Evolutionary conservation across 2,113 vertebrate species (phyloP).

Genomic region (Dipodomys spectabilis): DNA sequence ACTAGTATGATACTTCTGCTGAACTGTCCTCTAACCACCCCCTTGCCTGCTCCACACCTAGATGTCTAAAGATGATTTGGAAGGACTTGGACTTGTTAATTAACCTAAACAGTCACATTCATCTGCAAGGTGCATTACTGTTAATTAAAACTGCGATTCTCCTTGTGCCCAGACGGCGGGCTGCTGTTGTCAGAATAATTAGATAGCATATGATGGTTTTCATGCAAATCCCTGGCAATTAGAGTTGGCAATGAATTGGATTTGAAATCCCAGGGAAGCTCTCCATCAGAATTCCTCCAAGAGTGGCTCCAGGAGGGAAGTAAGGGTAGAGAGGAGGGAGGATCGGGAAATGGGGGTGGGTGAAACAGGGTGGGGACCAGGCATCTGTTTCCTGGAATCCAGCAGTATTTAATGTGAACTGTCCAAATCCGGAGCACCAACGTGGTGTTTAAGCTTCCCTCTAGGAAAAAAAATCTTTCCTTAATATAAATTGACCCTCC

Average conservation of each 20-base stretch:
- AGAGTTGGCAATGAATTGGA: slow-evolving; percentile 61
- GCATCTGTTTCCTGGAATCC: not conserved
- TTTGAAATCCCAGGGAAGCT: slow-evolving; percentile 73
- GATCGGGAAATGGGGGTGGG: not conserved
- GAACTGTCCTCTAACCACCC: not conserved
- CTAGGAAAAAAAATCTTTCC: not conserved
- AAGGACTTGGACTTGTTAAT: slow-evolving; percentile 75
- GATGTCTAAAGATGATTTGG: slow-evolving; percentile 52
- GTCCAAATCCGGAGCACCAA: not conserved
- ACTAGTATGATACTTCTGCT: not conserved
- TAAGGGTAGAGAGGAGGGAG: not conserved
- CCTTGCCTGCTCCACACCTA: not conserved
- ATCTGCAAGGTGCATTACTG: slow-evolving; percentile 76
- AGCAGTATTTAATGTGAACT: not conserved
- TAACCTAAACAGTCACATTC: slow-evolving; percentile 77
- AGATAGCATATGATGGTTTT: slow-evolving; percentile 70
- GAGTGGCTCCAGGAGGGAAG: slow-evolving; percentile 2
- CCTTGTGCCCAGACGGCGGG: slow-evolving; percentile 73
- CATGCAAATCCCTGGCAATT: slow-evolving; percentile 74
- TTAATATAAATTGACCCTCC: slow-evolving; percentile 16
- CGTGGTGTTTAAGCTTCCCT: not conserved
- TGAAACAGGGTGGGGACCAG: not conserved
- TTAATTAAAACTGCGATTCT: slow-evolving; percentile 80
- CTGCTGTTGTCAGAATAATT: slow-evolving; percentile 79
- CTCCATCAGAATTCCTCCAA: slow-evolving; percentile 57